Evolutionary conservation across 2,113 vertebrate species (phyloP), one percentile per base, ranked within the genome.

Genomic region (Corythoichthys intestinalis): DNA sequence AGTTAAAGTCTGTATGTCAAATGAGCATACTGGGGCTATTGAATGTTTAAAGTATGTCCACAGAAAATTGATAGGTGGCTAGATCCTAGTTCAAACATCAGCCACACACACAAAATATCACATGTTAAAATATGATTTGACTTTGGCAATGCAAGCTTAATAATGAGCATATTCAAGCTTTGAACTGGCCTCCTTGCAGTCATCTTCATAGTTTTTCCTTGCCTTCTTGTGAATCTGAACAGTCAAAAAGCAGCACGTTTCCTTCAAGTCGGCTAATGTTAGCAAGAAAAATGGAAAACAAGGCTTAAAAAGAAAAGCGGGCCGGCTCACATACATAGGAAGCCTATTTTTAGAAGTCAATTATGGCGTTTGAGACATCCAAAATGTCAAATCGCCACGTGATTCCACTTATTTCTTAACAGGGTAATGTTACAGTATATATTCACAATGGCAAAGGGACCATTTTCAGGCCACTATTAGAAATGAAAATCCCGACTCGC

Each of bases 281-380:
- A 59, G 71, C 77, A 69, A 71, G 7, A 14, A 59, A 38, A 39
- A 59, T 38, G 14, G 10, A 35, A 73, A 82, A 76, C 48, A 58
- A 17, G 59, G 61, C 75, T 81, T 77, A 70, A 71, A 81, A 78
- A 61, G 77, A 37, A 41, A 79, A 59, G 39, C 4, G 14, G 59
- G 72, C 50, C 70, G 15, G 56, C 69, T 70, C 58, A 59, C 63
- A 67, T 35, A 74, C 52, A 73, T 59, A 54, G 59, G 38, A 9
- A 46, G 3, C 47, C 67, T 80, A 82, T 82, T 69, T 81, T 71
- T 72, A 84, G 65, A 63, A 65, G 71, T 82, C 75, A 72, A 61
- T 79, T 65, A 71, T 35, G 1, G 39, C 48, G 68, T 71, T 77
- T 62, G 50, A 74, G 64, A 72, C 44, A 53, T 68, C 47, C 35